phyloP scores from a whole-genome alignment of 1,140 invertebrate species.

The Drosophila funebris region DNA sequence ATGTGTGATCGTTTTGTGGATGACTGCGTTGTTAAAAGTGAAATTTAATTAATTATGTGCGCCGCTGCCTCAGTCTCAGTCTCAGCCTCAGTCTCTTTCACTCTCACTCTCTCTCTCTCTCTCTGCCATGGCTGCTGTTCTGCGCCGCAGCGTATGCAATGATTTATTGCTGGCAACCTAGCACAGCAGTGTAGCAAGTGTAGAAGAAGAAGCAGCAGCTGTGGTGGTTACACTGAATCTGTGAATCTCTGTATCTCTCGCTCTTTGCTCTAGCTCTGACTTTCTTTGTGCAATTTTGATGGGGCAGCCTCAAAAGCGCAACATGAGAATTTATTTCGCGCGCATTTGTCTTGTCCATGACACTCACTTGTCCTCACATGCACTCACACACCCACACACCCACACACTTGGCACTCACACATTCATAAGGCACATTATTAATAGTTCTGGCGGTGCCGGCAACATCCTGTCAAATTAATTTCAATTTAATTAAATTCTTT shows the following conservation, averaged over 20 bases:
- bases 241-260: too few relatives aligned
- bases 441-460: conserved; percentile 70
- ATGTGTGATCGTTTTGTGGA: conserved; percentile 62
- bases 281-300: conserved; percentile 69
- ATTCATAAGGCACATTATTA: conserved; percentile 66
- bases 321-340: conserved; percentile 78
- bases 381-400: conserved; percentile 13
- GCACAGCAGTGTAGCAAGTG: not conserved
- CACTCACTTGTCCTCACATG: conserved; percentile 46
- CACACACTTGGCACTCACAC: conserved; percentile 2
- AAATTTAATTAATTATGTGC: conserved; percentile 80
- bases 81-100: too few relatives aligned
- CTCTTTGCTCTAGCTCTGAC: conserved; percentile 22
- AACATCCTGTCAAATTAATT: conserved; percentile 81
- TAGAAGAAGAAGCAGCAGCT: not conserved
- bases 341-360: conserved; percentile 70
- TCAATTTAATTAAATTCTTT: conserved; percentile 82
- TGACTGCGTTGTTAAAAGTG: conserved; percentile 52
- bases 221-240: conserved; percentile 12
- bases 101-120: too few relatives aligned
- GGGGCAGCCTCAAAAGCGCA: conserved; percentile 72
- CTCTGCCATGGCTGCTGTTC: conserved; percentile 36
- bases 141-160: conserved; percentile 64
- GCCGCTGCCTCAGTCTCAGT: conserved; percentile 9
- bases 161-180: conserved; percentile 57